phyloP scores from a whole-genome alignment of 2,797 vertebrate genomes.

The Babyrousa celebensis region DNA sequence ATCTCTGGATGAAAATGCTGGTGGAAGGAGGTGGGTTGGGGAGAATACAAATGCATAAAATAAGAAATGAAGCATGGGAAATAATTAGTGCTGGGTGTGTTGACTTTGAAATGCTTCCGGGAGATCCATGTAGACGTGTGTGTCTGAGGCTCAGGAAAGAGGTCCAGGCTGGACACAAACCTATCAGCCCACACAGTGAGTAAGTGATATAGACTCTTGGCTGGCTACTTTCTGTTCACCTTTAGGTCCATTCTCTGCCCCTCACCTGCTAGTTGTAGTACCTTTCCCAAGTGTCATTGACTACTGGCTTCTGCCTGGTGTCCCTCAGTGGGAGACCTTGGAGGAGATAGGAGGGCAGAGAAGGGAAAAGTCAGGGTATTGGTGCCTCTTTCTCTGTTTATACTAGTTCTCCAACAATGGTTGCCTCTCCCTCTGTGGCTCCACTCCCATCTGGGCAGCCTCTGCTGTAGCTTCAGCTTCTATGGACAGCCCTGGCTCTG shows the following conservation, averaged over 20 bases:
- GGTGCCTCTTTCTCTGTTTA: not conserved
- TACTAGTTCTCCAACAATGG: fast-evolving
- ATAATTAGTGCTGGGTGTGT: not conserved
- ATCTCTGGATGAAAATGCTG: not conserved
- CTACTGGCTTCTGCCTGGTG: not conserved
- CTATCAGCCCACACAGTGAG: not conserved
- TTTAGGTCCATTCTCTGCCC: too few species aligned
- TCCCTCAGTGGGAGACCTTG: not conserved
- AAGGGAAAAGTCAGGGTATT: not conserved
- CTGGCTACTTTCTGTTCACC: not conserved
- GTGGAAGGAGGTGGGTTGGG: too few species aligned
- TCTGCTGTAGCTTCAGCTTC: not conserved
- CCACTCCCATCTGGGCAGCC: not conserved
- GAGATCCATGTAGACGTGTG: not conserved
- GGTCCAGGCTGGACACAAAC: not conserved
- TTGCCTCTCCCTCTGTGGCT: not conserved
- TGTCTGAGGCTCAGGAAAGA: not conserved
- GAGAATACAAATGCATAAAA: not conserved
- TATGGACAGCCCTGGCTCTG: fast-evolving
- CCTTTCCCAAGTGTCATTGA: not conserved
- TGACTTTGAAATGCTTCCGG: not conserved
- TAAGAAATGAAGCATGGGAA: not conserved
- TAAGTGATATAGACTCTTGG: not conserved
- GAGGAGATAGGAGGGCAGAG: not conserved
- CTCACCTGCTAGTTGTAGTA: not conserved